A percentile compares a stretch with the other conserved stretches of the same genome.
Conservation (phyloP, 2,113 vertebrate genomes). For the Sardina pilchardus region DNA sequence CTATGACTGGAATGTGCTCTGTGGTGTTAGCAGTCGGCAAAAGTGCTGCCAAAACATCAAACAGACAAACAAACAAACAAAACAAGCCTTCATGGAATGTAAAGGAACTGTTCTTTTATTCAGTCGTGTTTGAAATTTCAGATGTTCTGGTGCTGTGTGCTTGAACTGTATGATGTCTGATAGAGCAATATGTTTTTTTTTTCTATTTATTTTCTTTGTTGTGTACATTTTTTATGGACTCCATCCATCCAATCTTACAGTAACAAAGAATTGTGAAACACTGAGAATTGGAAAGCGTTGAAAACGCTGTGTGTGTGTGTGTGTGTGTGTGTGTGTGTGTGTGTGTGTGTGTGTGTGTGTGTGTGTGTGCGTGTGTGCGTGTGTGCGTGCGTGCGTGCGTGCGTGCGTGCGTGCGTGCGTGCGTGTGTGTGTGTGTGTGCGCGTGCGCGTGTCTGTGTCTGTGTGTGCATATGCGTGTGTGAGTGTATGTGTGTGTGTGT, state of each 20-base stretch:
- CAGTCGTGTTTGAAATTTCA: not conserved
- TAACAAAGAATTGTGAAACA: not conserved
- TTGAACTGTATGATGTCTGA: not conserved
- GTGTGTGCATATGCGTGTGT: not conserved
- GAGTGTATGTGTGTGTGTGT: not conserved
- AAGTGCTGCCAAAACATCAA: no score
- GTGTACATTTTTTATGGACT: not conserved
- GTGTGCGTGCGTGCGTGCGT: not conserved
- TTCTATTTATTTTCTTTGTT: not conserved
- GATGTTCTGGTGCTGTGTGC: not conserved
- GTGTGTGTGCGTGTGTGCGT: slow-evolving; percentile 10
- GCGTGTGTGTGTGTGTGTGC: not conserved
- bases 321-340: slow-evolving; percentile 32
- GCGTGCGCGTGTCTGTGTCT: not conserved
- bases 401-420: not conserved
- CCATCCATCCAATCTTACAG: not conserved
- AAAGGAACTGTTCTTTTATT: not conserved
- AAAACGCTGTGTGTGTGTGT: slow-evolving; percentile 20
- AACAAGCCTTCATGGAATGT: not conserved
- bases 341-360: slow-evolving; percentile 31
- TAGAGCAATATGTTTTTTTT: not conserved
- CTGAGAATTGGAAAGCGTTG: not conserved
- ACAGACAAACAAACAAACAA: no score
- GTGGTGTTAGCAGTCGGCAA: not conserved
- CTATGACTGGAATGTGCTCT: not conserved